phyloP scores from a whole-genome alignment of 2,113 vertebrate genomes.

The Delphinapterus leucas region DNA sequence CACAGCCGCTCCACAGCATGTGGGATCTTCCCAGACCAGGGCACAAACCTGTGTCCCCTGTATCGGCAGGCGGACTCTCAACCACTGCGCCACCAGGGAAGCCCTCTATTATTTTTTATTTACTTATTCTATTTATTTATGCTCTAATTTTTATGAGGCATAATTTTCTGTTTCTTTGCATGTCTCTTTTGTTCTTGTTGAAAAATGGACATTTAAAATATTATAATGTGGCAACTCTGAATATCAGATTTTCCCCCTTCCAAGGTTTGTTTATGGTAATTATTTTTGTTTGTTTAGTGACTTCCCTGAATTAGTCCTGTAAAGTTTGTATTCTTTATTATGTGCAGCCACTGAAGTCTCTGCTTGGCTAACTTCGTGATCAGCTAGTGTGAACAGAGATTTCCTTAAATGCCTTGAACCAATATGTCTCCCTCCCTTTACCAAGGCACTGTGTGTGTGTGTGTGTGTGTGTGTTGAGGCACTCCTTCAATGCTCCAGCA shows the following conservation, averaged over 20 bases:
- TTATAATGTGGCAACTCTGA: background rate
- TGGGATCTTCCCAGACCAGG: no score
- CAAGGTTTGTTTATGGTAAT: background rate
- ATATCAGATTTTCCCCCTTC: background rate
- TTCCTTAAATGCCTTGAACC: background rate
- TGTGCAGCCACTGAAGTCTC: background rate
- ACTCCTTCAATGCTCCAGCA: background rate
- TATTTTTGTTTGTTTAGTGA: background rate
- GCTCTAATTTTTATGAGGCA: background rate
- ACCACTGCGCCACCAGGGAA: no score
- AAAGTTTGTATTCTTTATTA: background rate
- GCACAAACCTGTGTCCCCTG: no score
- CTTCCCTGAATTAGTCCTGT: background rate
- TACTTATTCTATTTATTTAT: background rate
- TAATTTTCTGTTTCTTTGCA: background rate
- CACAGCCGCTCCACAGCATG: fast-evolving
- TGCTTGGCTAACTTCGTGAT: background rate
- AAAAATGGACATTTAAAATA: background rate
- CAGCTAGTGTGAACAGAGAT: background rate
- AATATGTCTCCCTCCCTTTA: background rate
- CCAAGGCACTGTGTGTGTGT: no score
- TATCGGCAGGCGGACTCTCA: no score
- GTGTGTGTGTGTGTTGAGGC: no score
- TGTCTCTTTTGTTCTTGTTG: background rate
- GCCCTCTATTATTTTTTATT: background rate